Percentiles rank a stretch among this genome's conserved stretches.
Conservation (phyloP, 1,140 invertebrate species). For the Drosophila watanabei region DNA sequence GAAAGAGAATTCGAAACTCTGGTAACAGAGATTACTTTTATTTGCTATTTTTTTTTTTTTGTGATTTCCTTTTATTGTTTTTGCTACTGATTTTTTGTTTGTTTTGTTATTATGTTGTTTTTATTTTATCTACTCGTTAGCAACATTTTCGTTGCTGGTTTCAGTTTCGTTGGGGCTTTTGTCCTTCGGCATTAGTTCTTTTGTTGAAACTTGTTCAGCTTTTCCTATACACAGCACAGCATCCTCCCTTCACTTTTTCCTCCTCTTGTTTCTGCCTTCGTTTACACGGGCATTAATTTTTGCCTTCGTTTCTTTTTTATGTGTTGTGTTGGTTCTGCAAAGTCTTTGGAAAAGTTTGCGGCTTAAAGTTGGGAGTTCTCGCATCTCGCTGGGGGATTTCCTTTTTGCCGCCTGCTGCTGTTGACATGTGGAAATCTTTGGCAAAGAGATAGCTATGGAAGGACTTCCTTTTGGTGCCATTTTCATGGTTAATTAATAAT, state of each 20-base stretch:
- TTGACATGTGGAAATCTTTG: conserved; percentile 52
- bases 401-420: conserved; percentile 48
- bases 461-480: conserved; percentile 24
- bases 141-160: conserved; percentile 49
- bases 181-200: conserved; percentile 56
- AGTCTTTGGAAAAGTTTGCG: conserved; percentile 53
- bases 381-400: conserved; percentile 18
- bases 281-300: conserved; percentile 72
- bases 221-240: conserved; percentile 33
- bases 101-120: conserved; percentile 33
- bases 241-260: not conserved
- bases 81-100: conserved; percentile 11
- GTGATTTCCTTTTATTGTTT: conserved; percentile 31
- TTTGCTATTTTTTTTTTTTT: conserved; percentile 20
- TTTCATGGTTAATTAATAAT: conserved; percentile 76
- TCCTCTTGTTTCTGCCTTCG: conserved; percentile 34
- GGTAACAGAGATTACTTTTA: conserved; percentile 11
- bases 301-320: conserved; percentile 19
- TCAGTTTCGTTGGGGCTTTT: conserved; percentile 51
- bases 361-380: conserved; percentile 38
- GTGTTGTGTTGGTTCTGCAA: conserved; percentile 6
- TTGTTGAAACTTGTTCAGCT: conserved; percentile 53
- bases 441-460: conserved; percentile 7
- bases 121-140: conserved; percentile 71
- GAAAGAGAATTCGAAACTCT: conserved; percentile 18